phyloP scores from a whole-genome alignment of 1,140 invertebrate species.

The Halesus radiatus region DNA sequence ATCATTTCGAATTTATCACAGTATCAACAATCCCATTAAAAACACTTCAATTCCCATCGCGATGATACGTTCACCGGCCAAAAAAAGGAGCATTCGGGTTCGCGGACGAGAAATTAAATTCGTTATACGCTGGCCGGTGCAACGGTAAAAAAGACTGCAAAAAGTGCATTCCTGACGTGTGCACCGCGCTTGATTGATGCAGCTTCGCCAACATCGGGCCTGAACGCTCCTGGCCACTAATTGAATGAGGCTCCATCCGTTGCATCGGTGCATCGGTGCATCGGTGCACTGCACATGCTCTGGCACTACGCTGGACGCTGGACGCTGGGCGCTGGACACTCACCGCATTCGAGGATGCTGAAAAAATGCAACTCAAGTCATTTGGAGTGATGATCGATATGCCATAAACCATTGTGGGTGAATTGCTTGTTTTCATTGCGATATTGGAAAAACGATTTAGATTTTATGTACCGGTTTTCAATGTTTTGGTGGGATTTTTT shows the following conservation, averaged over 20 bases:
- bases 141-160: neutral
- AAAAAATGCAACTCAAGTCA: no score
- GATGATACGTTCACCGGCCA: neutral
- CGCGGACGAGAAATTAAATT: conserved; percentile 15
- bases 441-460: no score
- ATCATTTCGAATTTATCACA: neutral
- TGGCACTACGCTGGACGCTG: no score
- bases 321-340: no score
- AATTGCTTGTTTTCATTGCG: no score
- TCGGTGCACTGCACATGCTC: no score
- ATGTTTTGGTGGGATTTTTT: no score
- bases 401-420: no score
- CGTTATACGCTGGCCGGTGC: neutral
- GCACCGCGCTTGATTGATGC: conserved; percentile 6
- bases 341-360: no score
- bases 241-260: conserved; percentile 10
- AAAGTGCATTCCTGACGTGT: neutral
- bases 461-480: no score
- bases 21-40: conserved; percentile 6
- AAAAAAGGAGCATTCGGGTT: neutral
- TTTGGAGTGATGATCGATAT: no score
- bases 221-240: conserved; percentile 4
- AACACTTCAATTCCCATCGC: neutral
- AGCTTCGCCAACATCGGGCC: neutral
- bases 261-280: neutral